Conservation (phyloP, 1,140 invertebrate species). For the Diplogasteroides magnus region DNA sequence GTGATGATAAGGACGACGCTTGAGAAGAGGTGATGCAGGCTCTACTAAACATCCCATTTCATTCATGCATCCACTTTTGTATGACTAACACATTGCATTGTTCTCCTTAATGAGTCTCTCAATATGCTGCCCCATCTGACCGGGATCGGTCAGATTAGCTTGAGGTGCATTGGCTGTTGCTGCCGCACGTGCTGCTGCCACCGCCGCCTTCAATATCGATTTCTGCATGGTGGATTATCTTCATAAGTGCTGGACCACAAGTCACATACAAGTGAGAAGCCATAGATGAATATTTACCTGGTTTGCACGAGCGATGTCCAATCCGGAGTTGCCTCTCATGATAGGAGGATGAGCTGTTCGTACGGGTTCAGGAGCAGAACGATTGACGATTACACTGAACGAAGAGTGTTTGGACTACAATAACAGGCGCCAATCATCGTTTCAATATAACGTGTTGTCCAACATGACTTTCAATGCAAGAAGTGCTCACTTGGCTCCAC, state of each 20-base stretch:
- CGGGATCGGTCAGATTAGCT: constrained; percentile 5
- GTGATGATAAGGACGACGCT: constrained; percentile 35
- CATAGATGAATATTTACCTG: neutral
- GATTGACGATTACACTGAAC: neutral
- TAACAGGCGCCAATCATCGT: neutral
- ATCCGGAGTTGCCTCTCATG: neutral
- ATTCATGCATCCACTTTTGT: neutral
- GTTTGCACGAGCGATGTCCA: neutral
- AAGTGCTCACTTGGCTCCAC: too few relatives aligned
- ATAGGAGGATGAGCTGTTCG: neutral
- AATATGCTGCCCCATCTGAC: constrained; percentile 6
- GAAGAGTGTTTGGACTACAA: neutral
- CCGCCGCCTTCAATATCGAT: neutral
- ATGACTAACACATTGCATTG: constrained; percentile 6
- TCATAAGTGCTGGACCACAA: neutral
- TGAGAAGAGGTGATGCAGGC: constrained; percentile 21
- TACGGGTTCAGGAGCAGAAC: neutral
- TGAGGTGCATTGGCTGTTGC: constrained; percentile 2
- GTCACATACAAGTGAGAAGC: neutral
- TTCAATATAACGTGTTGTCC: neutral
- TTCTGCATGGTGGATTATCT: neutral
- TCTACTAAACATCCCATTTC: constrained; percentile 4
- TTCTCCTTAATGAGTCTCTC: constrained; percentile 15
- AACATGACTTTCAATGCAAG: too few relatives aligned
- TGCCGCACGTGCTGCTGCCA: neutral